Evolutionary conservation across 2,113 vertebrate species (phyloP), one percentile per base, ranked within the genome.

Genomic region (Atherinomorus stipes): DNA sequence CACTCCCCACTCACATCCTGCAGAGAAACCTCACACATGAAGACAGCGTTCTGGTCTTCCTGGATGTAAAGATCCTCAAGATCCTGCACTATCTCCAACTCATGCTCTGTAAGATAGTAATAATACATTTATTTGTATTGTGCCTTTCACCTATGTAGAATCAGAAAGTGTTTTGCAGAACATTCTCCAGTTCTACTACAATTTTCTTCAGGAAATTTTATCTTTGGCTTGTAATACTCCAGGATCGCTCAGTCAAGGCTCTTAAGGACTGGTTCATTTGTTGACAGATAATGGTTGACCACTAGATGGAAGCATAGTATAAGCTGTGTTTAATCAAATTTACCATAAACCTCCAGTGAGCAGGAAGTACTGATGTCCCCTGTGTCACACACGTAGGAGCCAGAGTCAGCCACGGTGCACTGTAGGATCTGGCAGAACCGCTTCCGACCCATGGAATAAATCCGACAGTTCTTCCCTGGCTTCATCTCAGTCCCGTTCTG

Each of bases 11-110:
- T 85, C 57, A 95, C 91, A 0, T 96, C 92, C 4, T 76, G 90
- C 0, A 94, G 88, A 0, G 98, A 99, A 1, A 92, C 87, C 28
- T 96, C 95, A 0, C 98, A 99, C 91, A 95, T 95, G 83, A 99
- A 99, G 50, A 97, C 76, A 0, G 97, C 96, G 0, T 97, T 94
- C 76, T 98, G 95, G 0, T 97, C 95, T 73, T 98, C 97, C 57
- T 68, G 89, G 38, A 96, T 94, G 13, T 85, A 85, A 50, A 94
- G 80, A 0, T 97, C 92, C 85, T 93, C 94, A 69, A 99, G 91
- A 10, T 93, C 85, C 2, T 93, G 91, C 28, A 97, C 73, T 0
- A 98, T 81, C 19, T 76, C 74, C 86, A 98, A 78, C 28, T 85
- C 74, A 42, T 94, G 96, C 85, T 97, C 98, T 97, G 90, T 0